A percentile compares a stretch with the other conserved stretches of the same genome.
Evolutionary conservation across 37 sponge, comb jelly and placozoan genomes (phyloP).

Genomic region (Halisarca cf. caerulea): DNA sequence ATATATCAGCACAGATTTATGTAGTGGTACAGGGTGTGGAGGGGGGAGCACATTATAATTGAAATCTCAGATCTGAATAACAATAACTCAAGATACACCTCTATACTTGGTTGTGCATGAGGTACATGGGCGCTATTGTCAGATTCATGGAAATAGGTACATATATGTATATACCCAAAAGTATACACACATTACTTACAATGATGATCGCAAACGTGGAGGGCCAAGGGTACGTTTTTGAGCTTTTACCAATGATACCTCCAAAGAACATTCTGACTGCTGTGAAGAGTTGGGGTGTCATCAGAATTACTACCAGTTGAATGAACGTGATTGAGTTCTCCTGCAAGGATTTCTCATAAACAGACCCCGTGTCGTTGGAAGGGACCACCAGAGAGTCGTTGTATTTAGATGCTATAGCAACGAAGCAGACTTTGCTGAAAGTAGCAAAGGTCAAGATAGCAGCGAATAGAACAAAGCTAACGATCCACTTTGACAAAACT

Average conservation of each 20-base stretch:
- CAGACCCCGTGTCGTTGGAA: background rate
- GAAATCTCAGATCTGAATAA: too few species aligned
- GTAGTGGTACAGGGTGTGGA: too few species aligned
- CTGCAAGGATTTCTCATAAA: background rate
- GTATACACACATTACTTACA: too few species aligned
- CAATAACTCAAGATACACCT: too few species aligned
- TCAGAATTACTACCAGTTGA: slow-evolving; percentile 62
- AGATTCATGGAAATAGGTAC: too few species aligned
- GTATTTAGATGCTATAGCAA: slow-evolving; percentile 28
- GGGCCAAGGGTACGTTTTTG: slow-evolving; percentile 75
- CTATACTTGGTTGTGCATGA: too few species aligned
- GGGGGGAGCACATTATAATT: too few species aligned
- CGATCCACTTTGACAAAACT: slow-evolving; percentile 11
- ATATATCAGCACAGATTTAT: too few species aligned
- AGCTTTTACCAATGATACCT: slow-evolving; percentile 70
- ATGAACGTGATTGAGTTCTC: slow-evolving; percentile 6
- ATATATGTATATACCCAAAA: too few species aligned
- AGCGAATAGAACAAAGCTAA: slow-evolving; percentile 36
- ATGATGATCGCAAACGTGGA: slow-evolving; percentile 31
- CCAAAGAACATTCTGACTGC: slow-evolving; percentile 53
- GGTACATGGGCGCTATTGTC: too few species aligned
- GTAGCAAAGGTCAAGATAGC: slow-evolving; percentile 38
- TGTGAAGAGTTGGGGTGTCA: slow-evolving; percentile 65
- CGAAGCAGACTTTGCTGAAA: slow-evolving; percentile 72
- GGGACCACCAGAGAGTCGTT: background rate